Base-by-base conservation (phyloP, 92 coral and sea anemone species). In the Porites lobata region DNA sequence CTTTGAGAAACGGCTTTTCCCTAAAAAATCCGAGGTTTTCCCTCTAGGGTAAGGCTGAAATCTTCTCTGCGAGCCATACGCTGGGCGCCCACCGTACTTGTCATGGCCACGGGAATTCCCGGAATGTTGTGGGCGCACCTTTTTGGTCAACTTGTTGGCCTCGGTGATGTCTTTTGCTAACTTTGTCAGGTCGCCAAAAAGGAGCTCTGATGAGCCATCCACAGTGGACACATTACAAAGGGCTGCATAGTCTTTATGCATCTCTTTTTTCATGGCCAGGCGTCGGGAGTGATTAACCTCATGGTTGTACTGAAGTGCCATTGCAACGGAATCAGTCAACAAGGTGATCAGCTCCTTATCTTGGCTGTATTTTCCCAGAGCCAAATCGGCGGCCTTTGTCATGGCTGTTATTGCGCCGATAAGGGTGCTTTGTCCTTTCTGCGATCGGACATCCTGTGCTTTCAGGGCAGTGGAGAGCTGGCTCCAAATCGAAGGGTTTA, bases 321-420 rank as follows among this genome's bases (percentile, higher is more conserved):
- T 78, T 22, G 94, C 94, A 61, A 84, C 88, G 63, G 92, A 80
- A 89, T 88, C 87, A 18, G 94, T 84, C 74, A 88, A 32, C 54
- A 88, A 74, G 8, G 72, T 88, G 50, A 76, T 54, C 75, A 82
- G 87, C 47, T 75, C 88, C n/a, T 86, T 82, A 57, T 88, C 92
- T 43, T 82, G 73, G 73, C 77, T 56, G 75, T 82, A 88, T 67
- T 57, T 88, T 64, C 75, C 69, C 78, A 86, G 66, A 26, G 81
- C 90, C 77, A 86, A 53, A 77, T 86, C 90, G 47, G 88, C 82
- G 63, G 91, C 87, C 56, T 87, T 87, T 63, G 83, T 62, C 26
- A 53, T 65, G 61, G 91, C 91, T 77, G 77, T 73, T n/a, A 58
- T 43, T 47, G 84, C 67, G 51, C 83, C 43, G n/a, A 84, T 24